Base-by-base conservation (phyloP, 2,888 invertebrate species). In the Diadegma fenestrale region DNA sequence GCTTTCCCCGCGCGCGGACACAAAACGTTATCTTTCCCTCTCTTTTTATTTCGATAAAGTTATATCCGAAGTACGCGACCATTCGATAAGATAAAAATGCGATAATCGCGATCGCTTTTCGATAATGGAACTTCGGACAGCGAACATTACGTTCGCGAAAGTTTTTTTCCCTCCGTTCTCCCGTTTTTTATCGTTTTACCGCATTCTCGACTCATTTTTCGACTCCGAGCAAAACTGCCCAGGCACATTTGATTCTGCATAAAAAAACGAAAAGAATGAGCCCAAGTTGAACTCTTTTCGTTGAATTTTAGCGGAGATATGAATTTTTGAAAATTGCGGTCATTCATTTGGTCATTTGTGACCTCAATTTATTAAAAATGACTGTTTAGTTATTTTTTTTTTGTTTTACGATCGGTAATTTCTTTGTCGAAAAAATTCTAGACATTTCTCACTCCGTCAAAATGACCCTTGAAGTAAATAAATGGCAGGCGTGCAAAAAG, bases 61-160 rank as follows among this genome's bases (percentile, higher is more conserved):
- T 30, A 43, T 63, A 66, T 73, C 66, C 45, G 26, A 68, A 41
- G 33, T 68, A 66, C n/a, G 30, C 43, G 45, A 45, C 19, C 26
- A 48, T 58, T 58, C 30, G 84, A 84, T 84, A 84, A 84, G 84
- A 84, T 84, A 80, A 84, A 80, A 75, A 63, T 45, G 8, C 22
- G 43, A 63, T 71, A 58, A 64, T 84, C 64, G 22, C 64, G 22
- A 84, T 80, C 12, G 26, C n/a, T 45, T 37, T 64, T 63, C 58
- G 26, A 58, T 64, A 64, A 45, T 43, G 58, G 41, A 61, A 22
- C 14, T 22, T 54, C 8, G 6, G 26, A 30, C 58, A 30, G 22
- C n/a, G 19, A 58, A 71, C 14, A 17, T 48, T 58, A 68, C 54
- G 58, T 68, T 73, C 10, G 17, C 69, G 14, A 8, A 14, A 7